Percentiles rank a stretch among this genome's conserved stretches.
These are phyloP conservation scores for Oxyruncus cristatus DNA, from an alignment of 2,113 vertebrate genomes.

Conservation along the genomic window DNA sequence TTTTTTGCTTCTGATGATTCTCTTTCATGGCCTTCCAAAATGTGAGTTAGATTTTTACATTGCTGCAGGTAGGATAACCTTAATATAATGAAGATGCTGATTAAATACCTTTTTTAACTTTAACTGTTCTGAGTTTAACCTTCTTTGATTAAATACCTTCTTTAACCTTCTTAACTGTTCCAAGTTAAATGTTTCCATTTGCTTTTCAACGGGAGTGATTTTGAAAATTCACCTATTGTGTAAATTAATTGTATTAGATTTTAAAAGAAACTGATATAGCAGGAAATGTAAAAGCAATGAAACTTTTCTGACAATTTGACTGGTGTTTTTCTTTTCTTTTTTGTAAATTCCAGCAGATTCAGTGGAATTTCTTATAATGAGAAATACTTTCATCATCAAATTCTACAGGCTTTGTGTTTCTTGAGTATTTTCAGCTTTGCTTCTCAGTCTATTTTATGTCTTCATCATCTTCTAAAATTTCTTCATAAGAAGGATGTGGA, in stretches of 20 bases:
- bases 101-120: background rate
- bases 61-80: background rate
- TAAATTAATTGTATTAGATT: background rate
- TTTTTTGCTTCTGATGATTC: background rate
- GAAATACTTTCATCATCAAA: background rate
- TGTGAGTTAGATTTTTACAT: background rate
- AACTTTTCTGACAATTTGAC: background rate
- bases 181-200: background rate
- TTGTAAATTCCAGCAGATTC: background rate
- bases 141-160: background rate
- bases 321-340: background rate
- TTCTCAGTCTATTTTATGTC: background rate
- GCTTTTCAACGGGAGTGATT: background rate
- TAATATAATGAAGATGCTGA: background rate
- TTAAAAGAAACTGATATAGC: background rate
- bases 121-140: background rate
- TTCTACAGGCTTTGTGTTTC: background rate
- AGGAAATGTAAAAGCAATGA: background rate
- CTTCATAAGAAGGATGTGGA: background rate
- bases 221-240: background rate
- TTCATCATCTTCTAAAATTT: background rate
- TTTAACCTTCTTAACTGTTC: background rate
- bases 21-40: background rate
- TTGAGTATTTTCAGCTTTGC: background rate
- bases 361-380: background rate